Base-by-base conservation (phyloP, 2,888 invertebrate species). In the Spialia ferax region DNA sequence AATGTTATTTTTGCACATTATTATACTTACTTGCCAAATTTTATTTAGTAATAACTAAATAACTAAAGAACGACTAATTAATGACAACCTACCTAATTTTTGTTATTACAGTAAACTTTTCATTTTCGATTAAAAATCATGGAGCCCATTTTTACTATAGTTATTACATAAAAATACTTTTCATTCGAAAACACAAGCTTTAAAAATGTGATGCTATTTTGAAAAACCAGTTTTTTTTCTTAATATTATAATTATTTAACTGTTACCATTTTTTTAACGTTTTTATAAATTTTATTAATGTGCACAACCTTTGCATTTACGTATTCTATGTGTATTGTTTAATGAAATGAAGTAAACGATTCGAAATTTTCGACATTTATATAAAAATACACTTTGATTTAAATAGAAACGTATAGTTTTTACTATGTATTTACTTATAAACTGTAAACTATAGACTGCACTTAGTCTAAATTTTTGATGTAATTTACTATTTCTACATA, bases 381-480 rank as follows among this genome's bases (percentile, higher is more conserved):
- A 42, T 42, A 35, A 15, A 42, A 15, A 13, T n/a, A n/a, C 35
- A 38, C n/a, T 38, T n/a, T n/a, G 38, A n/a, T n/a, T 38, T n/a
- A 5, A 38, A n/a, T 38, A 38, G 13, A 42, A 42, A 42, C 7
- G 42, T 42, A 15, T 20, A 50, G 20, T 20, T 11, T 60, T 54
- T 18, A 45, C 54, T 38, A 57, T 52, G 61, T 72, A 69, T 52
- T 52, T 59, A 65, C 57, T 50, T 64, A 67, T 75, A 74, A 60
- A 63, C 57, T 68, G 69, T 66, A 69, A 71, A 70, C 61, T 68
- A 72, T 69, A 68, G 72, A 74, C 72, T 70, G 75, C 65, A 63
- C 60, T 72, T 79, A 79, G 83, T 83, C 75, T 81, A 79, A 82
- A 73, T 82, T 83, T 85, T 83, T 78, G 76, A 81, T 75, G 75